Conservation (phyloP, 2,797 vertebrate genomes). For the Champsocephalus esox region DNA sequence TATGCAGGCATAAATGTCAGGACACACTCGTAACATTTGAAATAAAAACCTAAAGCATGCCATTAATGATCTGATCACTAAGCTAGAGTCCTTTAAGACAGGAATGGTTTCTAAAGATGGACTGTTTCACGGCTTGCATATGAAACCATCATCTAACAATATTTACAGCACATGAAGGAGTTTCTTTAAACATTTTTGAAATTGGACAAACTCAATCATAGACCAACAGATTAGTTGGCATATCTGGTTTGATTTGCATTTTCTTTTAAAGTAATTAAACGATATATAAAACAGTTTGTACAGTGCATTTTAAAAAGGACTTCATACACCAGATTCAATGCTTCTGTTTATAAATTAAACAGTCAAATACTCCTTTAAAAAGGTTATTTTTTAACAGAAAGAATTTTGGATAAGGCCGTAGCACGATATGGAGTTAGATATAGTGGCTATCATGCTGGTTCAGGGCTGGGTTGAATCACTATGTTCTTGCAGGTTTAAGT, state of each 20-base stretch:
- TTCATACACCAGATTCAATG: conserved; percentile 63
- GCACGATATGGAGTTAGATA: conserved; percentile 52
- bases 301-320: conserved; percentile 65
- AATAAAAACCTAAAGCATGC: conserved; percentile 35
- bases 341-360: conserved; percentile 63
- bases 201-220: conserved; percentile 32
- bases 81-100: conserved; percentile 27
- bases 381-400: conserved; percentile 38
- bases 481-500: conserved; percentile 57
- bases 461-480: conserved; percentile 46
- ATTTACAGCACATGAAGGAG: conserved; percentile 50
- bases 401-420: conserved; percentile 41
- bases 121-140: conserved; percentile 11
- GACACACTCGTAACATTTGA: conserved; percentile 34
- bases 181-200: conserved; percentile 21
- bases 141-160: conserved; percentile 39
- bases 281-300: conserved; percentile 60
- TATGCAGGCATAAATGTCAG: conserved; percentile 29
- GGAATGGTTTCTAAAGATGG: conserved; percentile 3
- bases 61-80: conserved; percentile 35
- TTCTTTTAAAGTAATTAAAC: conserved; percentile 42
- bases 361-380: conserved; percentile 47
- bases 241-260: conserved; percentile 29
- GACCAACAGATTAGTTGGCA: conserved; percentile 14
- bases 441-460: conserved; percentile 40